Conservation (phyloP, 2,888 invertebrate species). For the Pollenia angustigena region DNA sequence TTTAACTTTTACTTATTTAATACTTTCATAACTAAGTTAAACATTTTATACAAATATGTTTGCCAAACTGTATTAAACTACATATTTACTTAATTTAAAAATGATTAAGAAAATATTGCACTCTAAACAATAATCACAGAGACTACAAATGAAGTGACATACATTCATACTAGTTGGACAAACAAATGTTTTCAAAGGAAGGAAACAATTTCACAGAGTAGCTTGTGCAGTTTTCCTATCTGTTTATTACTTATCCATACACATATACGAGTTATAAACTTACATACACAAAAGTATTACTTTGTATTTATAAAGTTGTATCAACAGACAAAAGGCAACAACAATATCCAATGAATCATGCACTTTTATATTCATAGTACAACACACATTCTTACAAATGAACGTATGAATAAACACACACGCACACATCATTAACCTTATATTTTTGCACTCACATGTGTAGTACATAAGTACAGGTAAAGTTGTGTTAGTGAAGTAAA, state of each 20-base stretch:
- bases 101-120: conserved; percentile 29
- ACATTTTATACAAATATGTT: neutral
- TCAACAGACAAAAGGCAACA: conserved; percentile 37
- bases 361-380: conserved; percentile 40
- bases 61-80: neutral
- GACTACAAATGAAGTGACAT: neutral
- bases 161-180: neutral
- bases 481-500: conserved; percentile 15
- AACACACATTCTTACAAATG: neutral
- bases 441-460: conserved; percentile 22
- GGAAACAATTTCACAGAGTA: conserved; percentile 55
- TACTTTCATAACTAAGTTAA: neutral
- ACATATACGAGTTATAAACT: neutral
- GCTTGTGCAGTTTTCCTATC: conserved; percentile 53
- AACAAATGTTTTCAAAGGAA: conserved; percentile 48
- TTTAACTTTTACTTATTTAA: neutral
- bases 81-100: conserved; percentile 7
- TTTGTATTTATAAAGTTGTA: neutral
- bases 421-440: conserved; percentile 49
- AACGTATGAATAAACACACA: neutral
- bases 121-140: conserved; percentile 10
- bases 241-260: conserved; percentile 14
- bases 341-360: conserved; percentile 49
- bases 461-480: neutral
- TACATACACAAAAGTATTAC: neutral